Evolutionary conservation across 2,888 invertebrate genomes (phyloP).

Genomic region (Unio delphinus): DNA sequence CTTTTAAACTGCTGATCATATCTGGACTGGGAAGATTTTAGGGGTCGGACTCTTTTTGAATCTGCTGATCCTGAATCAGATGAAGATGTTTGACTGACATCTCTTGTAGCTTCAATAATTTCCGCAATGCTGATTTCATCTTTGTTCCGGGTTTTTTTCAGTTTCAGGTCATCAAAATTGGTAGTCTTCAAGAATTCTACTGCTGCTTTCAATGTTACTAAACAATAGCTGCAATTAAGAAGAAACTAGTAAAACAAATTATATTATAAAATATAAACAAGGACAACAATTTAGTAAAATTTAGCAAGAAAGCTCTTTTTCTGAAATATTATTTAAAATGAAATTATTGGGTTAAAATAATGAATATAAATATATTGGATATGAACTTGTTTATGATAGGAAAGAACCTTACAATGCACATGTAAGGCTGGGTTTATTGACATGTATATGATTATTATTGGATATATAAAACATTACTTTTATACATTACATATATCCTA

Average conservation of each 20-base stretch:
- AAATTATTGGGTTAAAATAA: no score
- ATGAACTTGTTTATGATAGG: no score
- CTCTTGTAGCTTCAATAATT: slow-evolving; percentile 23
- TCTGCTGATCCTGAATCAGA: neutral
- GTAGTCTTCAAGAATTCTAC: slow-evolving; percentile 62
- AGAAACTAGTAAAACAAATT: neutral
- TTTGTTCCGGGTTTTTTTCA: slow-evolving; percentile 9
- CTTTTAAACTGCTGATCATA: slow-evolving; percentile 60
- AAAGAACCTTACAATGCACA: no score
- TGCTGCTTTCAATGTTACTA: slow-evolving; percentile 69
- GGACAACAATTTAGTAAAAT: no score
- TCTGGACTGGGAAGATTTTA: slow-evolving; percentile 13
- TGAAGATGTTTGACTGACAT: slow-evolving; percentile 3
- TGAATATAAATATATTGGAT: no score
- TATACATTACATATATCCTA: no score
- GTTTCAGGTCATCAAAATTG: slow-evolving; percentile 51
- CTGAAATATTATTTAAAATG: no score
- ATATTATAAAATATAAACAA: no score
- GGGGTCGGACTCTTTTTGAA: neutral
- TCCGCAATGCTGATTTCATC: slow-evolving; percentile 44
- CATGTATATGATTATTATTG: no score
- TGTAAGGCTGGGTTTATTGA: no score
- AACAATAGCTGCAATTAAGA: slow-evolving; percentile 57
- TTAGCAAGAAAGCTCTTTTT: no score
- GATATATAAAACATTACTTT: no score